These are phyloP conservation scores for Dendrocincla fuliginosa DNA, from an alignment of 2,797 vertebrate genomes.

Conservation along the genomic window DNA sequence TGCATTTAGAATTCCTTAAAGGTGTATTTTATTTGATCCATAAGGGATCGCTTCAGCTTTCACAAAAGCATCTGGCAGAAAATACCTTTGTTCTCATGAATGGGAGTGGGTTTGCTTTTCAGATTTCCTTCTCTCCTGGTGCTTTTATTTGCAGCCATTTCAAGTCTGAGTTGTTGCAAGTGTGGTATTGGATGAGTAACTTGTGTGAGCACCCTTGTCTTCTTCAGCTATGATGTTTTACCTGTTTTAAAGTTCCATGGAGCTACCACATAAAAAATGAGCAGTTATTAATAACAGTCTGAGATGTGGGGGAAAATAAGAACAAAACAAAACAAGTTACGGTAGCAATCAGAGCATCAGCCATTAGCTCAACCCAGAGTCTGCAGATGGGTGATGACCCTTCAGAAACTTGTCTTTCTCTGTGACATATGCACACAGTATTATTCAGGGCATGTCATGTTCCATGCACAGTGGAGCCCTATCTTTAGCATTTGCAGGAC, in stretches of 20 bases:
- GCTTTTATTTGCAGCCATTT: neutral
- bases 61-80: neutral
- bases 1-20: neutral
- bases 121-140: neutral
- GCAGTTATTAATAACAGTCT: neutral
- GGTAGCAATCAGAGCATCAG: neutral
- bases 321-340: neutral
- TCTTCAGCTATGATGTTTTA: neutral
- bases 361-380: neutral
- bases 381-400: neutral
- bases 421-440: rapidly evolving
- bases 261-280: neutral
- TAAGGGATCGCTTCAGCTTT: neutral
- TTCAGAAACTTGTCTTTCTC: neutral
- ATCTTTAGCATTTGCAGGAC: neutral
- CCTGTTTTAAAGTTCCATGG: neutral
- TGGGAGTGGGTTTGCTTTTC: neutral
- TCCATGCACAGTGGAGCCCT: neutral
- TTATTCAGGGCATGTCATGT: rapidly evolving
- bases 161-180: rapidly evolving
- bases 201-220: neutral
- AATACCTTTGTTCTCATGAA: neutral
- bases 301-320: neutral
- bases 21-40: neutral
- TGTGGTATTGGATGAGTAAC: neutral